Percentiles rank a stretch among this genome's conserved stretches.
phyloP scores from a whole-genome alignment of 2,113 vertebrate genomes.

The Pollimyrus isidori region DNA sequence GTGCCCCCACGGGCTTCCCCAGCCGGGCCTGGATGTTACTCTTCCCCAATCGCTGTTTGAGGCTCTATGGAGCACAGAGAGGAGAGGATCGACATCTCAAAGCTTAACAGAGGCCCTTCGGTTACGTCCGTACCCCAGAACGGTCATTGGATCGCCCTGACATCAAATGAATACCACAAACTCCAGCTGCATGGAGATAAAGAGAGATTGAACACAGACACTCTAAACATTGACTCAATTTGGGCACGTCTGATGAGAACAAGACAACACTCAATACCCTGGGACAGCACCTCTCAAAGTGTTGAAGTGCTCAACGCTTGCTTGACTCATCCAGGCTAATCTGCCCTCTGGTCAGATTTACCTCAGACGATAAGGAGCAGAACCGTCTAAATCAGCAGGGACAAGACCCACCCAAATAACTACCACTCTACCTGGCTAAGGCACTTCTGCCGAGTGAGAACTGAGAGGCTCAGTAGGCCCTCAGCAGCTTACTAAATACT shows the following conservation, averaged over 20 bases:
- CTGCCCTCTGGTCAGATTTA: not conserved
- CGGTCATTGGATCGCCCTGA: not conserved
- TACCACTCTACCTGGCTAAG: not conserved
- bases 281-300: not conserved
- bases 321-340: not conserved
- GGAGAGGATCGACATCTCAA: not conserved
- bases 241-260: not conserved
- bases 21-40: constrained; percentile 77
- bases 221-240: not conserved
- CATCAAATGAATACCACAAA: not conserved
- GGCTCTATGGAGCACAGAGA: constrained; percentile 54
- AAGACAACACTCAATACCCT: not conserved
- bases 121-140: not conserved
- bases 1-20: constrained; percentile 59
- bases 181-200: not conserved
- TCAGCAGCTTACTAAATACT: not conserved
- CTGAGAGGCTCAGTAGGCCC: not conserved
- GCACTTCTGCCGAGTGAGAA: not conserved
- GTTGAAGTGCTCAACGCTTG: not conserved
- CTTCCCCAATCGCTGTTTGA: constrained; percentile 73
- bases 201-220: not conserved
- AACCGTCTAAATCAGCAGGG: not conserved
- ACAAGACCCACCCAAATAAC: not conserved
- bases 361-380: not conserved
- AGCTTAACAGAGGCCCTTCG: not conserved